Conservation (phyloP, 2,888 invertebrate species). For the Saturnia japonica region DNA sequence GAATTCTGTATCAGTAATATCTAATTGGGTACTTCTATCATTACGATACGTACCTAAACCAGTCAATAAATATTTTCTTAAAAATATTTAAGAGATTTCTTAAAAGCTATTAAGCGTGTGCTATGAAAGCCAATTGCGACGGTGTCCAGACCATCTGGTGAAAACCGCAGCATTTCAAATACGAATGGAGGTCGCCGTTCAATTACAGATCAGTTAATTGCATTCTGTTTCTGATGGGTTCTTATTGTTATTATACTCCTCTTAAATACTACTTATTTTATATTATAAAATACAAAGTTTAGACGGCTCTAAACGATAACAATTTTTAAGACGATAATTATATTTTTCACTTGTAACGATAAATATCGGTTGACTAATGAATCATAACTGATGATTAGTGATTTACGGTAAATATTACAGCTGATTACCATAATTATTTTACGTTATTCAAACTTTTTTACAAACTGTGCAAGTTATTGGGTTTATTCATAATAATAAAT, state of each 20-base stretch:
- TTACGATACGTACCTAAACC: neutral
- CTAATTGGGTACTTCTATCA: neutral
- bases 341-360: neutral
- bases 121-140: neutral
- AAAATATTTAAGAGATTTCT: neutral
- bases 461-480: too few relatives aligned
- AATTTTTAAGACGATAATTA: neutral
- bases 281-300: constrained; percentile 1
- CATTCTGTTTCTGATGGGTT: constrained; percentile 8
- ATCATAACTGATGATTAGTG: neutral
- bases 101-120: neutral
- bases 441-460: too few relatives aligned
- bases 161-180: constrained; percentile 13
- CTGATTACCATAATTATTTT: too few relatives aligned
- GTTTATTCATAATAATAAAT: too few relatives aligned
- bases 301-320: neutral
- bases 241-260: constrained; percentile 5
- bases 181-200: constrained; percentile 6
- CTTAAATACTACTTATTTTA: neutral
- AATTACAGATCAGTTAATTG: constrained; percentile 12
- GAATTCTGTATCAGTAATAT: neutral
- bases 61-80: constrained; percentile 1
- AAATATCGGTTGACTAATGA: neutral
- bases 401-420: neutral
- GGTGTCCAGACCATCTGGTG: constrained; percentile 4